Conservation (phyloP, 1,140 invertebrate species). For the Rhyzopertha dominica region DNA sequence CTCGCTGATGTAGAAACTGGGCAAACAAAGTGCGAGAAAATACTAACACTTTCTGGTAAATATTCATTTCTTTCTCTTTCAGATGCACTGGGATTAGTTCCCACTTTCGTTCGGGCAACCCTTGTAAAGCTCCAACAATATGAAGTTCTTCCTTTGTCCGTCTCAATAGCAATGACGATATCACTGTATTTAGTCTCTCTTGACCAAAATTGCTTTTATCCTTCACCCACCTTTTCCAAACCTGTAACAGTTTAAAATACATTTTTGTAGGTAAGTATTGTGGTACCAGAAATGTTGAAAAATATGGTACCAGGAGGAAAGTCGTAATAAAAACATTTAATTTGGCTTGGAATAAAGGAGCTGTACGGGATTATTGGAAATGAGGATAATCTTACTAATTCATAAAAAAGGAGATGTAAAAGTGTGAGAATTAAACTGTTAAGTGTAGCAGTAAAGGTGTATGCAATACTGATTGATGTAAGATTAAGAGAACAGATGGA, state of each 20-base stretch:
- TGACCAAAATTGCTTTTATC: constrained; percentile 68
- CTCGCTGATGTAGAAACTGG: constrained; percentile 67
- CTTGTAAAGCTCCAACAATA: constrained; percentile 52
- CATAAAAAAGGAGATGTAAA: no score
- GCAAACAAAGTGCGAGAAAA: constrained; percentile 70
- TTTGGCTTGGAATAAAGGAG: no score
- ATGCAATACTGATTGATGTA: no score
- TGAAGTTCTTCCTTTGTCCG: constrained; percentile 78
- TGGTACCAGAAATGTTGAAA: no score
- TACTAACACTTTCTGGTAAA: constrained; percentile 71
- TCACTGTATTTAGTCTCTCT: constrained; percentile 68
- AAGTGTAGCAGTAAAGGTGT: no score
- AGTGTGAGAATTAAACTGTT: no score
- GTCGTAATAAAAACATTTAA: no score
- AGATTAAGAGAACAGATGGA: no score
- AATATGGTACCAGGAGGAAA: no score
- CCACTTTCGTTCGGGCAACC: constrained; percentile 61
- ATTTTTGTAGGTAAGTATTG: no score
- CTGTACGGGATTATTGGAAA: no score
- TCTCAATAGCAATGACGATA: constrained; percentile 76
- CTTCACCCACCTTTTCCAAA: constrained; percentile 69
- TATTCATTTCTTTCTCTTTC: constrained; percentile 63
- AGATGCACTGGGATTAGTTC: constrained; percentile 57
- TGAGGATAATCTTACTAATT: no score
- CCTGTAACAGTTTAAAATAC: constrained; percentile 43